Evolutionary conservation across 2,113 vertebrate genomes (phyloP).

Genomic region (Australoheros scitulus): DNA sequence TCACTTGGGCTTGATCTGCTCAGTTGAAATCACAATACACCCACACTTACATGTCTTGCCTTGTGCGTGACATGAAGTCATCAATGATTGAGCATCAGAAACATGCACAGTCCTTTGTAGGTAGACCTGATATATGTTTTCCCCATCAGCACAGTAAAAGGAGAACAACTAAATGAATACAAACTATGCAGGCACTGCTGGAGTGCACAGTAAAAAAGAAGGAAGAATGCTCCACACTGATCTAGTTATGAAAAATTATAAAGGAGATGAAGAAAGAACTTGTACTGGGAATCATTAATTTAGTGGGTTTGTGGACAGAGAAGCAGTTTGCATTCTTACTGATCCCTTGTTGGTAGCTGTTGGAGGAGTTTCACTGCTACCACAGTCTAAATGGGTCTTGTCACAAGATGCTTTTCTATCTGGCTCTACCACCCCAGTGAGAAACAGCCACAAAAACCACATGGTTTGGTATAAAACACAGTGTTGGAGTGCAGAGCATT

Average conservation of each 20-base stretch:
- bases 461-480: neutral
- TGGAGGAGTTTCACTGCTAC: neutral
- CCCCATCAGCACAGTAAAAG: neutral
- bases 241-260: neutral
- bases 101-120: neutral
- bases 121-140: neutral
- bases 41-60: neutral
- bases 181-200: neutral
- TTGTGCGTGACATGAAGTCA: neutral
- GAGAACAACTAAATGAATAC: neutral
- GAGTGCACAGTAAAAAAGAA: neutral
- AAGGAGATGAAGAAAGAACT: neutral
- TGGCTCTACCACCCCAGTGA: neutral
- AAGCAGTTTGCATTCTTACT: neutral
- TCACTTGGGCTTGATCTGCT: neutral
- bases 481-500: neutral
- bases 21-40: neutral
- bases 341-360: neutral
- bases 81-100: neutral
- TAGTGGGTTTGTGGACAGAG: neutral
- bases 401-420: conserved; percentile 2
- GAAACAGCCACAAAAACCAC: neutral
- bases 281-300: neutral
- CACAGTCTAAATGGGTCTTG: neutral
- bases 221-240: rapidly evolving